Conservation (phyloP, 2,113 vertebrate species). For the Melanerpes formicivorus region DNA sequence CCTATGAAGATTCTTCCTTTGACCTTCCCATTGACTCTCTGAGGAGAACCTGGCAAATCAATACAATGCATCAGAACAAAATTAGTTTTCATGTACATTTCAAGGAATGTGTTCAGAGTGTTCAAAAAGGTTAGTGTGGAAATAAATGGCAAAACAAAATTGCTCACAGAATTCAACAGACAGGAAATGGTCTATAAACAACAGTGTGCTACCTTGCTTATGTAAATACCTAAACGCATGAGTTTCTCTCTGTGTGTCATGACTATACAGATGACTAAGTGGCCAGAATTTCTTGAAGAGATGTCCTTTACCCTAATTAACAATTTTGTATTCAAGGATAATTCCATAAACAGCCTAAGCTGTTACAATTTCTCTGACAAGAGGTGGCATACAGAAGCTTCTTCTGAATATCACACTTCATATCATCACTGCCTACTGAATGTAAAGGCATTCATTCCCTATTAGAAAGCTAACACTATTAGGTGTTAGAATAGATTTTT, state of each 20-base stretch:
- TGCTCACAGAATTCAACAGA: not conserved
- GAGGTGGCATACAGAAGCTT: not conserved
- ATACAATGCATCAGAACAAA: not conserved
- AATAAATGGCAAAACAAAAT: not conserved
- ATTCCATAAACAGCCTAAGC: not conserved
- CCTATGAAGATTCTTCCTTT: conserved; percentile 87
- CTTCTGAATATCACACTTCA: not conserved
- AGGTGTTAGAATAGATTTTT: not conserved
- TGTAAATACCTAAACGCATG: rapidly evolving
- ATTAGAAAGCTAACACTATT: not conserved
- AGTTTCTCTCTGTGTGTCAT: not conserved
- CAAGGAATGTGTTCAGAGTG: not conserved
- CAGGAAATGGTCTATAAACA: not conserved
- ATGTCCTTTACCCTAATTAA: not conserved
- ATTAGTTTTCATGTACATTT: not conserved
- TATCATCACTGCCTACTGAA: not conserved
- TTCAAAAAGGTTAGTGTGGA: not conserved
- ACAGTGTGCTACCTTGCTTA: not conserved
- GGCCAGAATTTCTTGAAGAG: not conserved
- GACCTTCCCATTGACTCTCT: conserved; percentile 94
- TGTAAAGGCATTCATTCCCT: not conserved
- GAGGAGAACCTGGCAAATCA: conserved; percentile 86
- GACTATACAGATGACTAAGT: not conserved
- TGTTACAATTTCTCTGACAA: not conserved
- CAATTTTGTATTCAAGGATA: not conserved